Evolutionary conservation across 2,797 vertebrate species (phyloP), one percentile per base, ranked within the genome.

Genomic region (Periparus ater): DNA sequence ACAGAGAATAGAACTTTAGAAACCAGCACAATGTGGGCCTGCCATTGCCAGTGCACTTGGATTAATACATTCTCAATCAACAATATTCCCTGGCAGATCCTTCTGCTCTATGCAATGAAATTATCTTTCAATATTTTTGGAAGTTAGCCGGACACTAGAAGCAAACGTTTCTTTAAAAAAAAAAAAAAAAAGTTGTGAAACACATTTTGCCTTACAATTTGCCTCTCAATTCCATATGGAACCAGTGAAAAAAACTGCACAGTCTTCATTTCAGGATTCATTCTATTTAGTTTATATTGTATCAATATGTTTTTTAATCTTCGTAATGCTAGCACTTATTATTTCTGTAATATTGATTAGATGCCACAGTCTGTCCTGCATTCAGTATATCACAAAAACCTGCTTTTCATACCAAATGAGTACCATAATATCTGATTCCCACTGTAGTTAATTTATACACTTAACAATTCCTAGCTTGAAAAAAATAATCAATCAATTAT

Each of bases 401-500:
- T 77, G 30, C 12, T 66, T 91, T 95, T 79, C 63, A 40, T 77
- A 91, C 40, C 25, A 94, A 94, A 95, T 80, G 77, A 89, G 42
- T 47, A n/a, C 45, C 3, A 38, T 84, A 79, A 55, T 88, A 84
- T 66, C 58, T 80, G 73, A 88, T 92, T 73, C 47, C 67, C 44
- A 23, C 58, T 85, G 50, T 27, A 82, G n/a, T 80, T 91, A 87
- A 73, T 81, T 72, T 71, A 94, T 73, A 42, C 36, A 12, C 51
- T 95, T 91, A 90, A 62, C 26, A 93, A 75, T 76, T 93, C 85
- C 81, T 96, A 95, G 32, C 29, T 95, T 88, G 75, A 93, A 97
- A 95, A n/a, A 95, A 95, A 94, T 84, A 79, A 85, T 95, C 66
- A 77, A 61, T 91, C 95, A 95, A 93, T 97, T 95, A 95, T 80